Evolutionary conservation across 2,888 invertebrate species (phyloP), one percentile per base, ranked within the genome.

Genomic region (Microctonus aethiopoides): DNA sequence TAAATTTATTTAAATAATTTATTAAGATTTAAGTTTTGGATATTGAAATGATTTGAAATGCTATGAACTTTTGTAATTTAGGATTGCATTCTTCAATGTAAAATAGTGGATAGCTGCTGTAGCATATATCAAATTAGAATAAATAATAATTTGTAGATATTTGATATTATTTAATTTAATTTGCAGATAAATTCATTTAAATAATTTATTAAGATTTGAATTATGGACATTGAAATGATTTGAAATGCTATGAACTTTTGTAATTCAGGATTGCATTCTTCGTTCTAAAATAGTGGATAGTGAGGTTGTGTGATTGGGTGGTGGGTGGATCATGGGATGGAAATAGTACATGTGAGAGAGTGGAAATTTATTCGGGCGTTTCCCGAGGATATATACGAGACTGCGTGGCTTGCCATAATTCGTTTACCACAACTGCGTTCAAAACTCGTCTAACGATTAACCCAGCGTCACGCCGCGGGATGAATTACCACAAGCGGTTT

Each of bases 361-460:
- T 24, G 60, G 67, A 67, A 67, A 67, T 67, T 61, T 60, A 61
- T 67, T 60, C 52, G 24, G 41, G 67, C 67, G 61, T 67, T 67
- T 60, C 46, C 41, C 22, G 34, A 46, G 60, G 46, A 57, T 59
- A 59, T 64, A 64, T 41, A n/a, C n/a, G 69, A 57, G 64, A 69
- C 51, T 59, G 56, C 64, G 46, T 51, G 51, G 39, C 61, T 62
- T 56, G 26, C 64, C 63, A 69, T 69, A 70, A 65, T 70, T 70
- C 65, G 69, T 70, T 61, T 65, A 70, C 65, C 65, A 60, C 69
- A 70, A 70, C 65, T 65, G 39, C 65, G 52, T 69, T 65, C 52
- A 60, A 46, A 46, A 52, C 60, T n/a, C 69, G 54, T 70, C 65
- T 65, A 46, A 70, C 69, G 69, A 70, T 70, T 70, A 70, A 70